A percentile compares a stretch with the other conserved stretches of the same genome.
These are phyloP conservation scores for Dromococcyx pavoninus DNA, from an alignment of 2,797 vertebrate genomes.

Conservation along the genomic window DNA sequence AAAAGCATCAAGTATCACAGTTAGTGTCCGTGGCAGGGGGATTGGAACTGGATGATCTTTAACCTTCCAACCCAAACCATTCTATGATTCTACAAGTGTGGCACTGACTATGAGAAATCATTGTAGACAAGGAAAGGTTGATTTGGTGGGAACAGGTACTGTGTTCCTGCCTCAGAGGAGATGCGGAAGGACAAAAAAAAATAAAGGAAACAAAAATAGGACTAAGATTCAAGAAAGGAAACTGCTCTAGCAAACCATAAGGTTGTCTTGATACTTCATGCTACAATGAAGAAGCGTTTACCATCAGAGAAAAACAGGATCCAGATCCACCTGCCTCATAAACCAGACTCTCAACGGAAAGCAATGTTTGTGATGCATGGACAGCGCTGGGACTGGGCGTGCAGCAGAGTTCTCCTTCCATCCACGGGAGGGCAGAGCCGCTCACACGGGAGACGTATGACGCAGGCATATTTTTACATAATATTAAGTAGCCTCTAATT, in stretches of 20 bases:
- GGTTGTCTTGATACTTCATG: not conserved
- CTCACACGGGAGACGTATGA: not conserved
- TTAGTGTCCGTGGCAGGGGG: not conserved
- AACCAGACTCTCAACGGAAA: not conserved
- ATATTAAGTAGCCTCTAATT: not conserved
- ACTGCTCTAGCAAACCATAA: not conserved
- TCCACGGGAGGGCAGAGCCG: conserved; percentile 48
- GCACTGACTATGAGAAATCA: not conserved
- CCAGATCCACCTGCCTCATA: not conserved
- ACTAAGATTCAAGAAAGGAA: not conserved
- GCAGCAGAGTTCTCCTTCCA: not conserved
- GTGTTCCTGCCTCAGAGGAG: not conserved
- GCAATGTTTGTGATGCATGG: not conserved
- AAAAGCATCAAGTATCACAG: not conserved
- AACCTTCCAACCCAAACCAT: too few species aligned
- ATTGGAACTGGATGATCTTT: too few species aligned
- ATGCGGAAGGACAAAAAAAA: not conserved
- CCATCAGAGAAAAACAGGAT: not conserved
- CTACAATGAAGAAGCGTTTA: not conserved
- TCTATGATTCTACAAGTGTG: not conserved
- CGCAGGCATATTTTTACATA: not conserved
- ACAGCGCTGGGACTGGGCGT: rapidly evolving
- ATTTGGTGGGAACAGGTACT: not conserved
- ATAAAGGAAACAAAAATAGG: not conserved
- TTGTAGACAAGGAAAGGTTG: not conserved